Evolutionary conservation across 2,797 vertebrate species (phyloP).

Genomic region (Delichon dasypus): DNA sequence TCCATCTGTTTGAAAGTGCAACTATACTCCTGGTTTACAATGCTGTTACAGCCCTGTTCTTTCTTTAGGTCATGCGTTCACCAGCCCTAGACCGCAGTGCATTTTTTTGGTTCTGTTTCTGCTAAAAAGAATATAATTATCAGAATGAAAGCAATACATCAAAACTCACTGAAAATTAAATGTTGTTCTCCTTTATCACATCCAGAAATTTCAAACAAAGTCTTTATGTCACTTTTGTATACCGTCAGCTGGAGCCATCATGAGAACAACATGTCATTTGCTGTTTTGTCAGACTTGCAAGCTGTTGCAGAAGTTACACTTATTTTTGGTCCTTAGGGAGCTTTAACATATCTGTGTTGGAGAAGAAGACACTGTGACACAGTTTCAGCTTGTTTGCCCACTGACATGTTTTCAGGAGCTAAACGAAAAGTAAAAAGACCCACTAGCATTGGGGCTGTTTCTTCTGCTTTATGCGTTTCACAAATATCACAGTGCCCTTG

Average conservation of each 20-base stretch:
- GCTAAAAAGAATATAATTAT: background rate
- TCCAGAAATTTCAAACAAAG: background rate
- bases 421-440: background rate
- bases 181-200: background rate
- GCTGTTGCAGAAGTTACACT: background rate
- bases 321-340: background rate
- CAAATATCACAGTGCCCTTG: background rate
- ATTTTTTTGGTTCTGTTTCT: background rate
- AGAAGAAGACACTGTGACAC: background rate
- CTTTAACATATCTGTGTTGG: background rate
- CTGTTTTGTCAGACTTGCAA: background rate
- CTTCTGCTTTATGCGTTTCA: background rate
- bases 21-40: background rate
- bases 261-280: background rate
- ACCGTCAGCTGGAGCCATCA: background rate
- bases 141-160: background rate
- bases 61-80: background rate
- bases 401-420: background rate
- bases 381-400: conserved; percentile 16
- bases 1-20: background rate
- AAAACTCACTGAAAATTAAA: background rate
- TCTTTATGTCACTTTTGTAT: background rate
- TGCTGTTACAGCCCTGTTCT: background rate
- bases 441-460: background rate
- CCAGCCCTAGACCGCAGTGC: background rate